Conservation (phyloP, 2,888 invertebrate species). For the Teleogryllus oceanicus region DNA sequence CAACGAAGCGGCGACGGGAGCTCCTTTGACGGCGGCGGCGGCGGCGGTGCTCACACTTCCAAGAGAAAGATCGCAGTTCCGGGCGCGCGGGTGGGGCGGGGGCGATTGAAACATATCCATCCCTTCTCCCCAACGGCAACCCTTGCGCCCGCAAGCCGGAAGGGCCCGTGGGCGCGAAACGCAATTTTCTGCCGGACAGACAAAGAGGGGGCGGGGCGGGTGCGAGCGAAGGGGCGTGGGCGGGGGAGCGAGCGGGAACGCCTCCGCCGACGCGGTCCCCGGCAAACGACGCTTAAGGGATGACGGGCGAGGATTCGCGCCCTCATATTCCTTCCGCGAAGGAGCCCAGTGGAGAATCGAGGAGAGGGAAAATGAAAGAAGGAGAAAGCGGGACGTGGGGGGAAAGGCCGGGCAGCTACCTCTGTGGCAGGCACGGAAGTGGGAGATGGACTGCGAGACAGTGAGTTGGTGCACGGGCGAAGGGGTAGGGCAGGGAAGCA, state of each 20-base stretch:
- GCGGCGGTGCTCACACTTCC: too few species aligned
- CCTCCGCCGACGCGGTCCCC: not conserved
- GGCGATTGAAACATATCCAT: too few species aligned
- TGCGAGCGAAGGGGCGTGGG: not conserved
- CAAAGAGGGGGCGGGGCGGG: not conserved
- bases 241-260: not conserved
- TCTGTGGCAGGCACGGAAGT: too few species aligned
- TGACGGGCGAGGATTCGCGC: not conserved
- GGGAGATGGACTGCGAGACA: too few species aligned
- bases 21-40: too few species aligned
- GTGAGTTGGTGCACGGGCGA: too few species aligned
- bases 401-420: not conserved
- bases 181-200: conserved; percentile 9
- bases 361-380: not conserved
- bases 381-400: not conserved
- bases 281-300: conserved; percentile 1
- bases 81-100: too few species aligned
- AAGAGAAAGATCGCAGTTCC: too few species aligned
- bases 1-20: too few species aligned
- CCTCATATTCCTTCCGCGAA: not conserved
- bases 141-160: not conserved
- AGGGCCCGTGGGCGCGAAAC: too few species aligned
- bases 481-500: too few species aligned
- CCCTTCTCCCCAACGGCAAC: too few species aligned
- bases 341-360: not conserved